Percentiles rank a stretch among this genome's conserved stretches.
Conservation (phyloP, 2,888 invertebrate genomes). For the Galerucella pusilla region DNA sequence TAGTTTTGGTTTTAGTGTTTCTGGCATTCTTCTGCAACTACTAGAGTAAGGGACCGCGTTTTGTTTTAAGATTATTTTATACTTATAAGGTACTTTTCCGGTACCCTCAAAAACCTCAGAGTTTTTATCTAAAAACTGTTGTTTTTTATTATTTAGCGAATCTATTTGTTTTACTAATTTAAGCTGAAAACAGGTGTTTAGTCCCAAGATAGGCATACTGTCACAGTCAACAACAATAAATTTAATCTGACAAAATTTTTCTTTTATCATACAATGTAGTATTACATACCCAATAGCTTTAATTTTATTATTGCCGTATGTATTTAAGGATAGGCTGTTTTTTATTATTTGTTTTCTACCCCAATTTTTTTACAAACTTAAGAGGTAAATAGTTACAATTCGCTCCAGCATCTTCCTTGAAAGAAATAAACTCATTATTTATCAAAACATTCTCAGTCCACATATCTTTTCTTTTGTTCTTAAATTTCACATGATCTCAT, state of each 20-base stretch:
- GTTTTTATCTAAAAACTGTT: not conserved
- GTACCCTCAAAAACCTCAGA: conserved; percentile 9
- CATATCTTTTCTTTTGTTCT: no score
- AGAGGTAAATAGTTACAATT: conserved; percentile 6
- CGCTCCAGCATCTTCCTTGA: conserved; percentile 39
- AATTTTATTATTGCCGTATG: conserved; percentile 36
- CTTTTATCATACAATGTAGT: conserved; percentile 33
- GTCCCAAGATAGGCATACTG: no score
- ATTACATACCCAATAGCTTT: conserved; percentile 24
- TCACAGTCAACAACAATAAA: no score
- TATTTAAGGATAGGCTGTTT: conserved; percentile 10
- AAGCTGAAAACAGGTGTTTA: not conserved
- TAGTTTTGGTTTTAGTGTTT: conserved; percentile 13
- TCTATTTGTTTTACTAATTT: not conserved
- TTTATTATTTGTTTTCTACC: conserved; percentile 12
- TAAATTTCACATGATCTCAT: not conserved
- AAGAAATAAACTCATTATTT: conserved; percentile 23
- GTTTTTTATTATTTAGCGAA: not conserved
- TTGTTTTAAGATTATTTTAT: conserved; percentile 20
- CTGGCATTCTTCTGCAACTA: conserved; percentile 11
- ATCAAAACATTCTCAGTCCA: conserved; percentile 34
- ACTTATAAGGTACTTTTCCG: conserved; percentile 9
- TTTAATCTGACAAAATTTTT: not conserved
- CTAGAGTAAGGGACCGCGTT: conserved; percentile 8
- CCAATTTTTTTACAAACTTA: no score